Percentiles rank a stretch among this genome's conserved stretches.
These are phyloP conservation scores for Zoanthus sociatus DNA, from an alignment of 92 coral and sea anemone genomes.

Conservation along the genomic window DNA sequence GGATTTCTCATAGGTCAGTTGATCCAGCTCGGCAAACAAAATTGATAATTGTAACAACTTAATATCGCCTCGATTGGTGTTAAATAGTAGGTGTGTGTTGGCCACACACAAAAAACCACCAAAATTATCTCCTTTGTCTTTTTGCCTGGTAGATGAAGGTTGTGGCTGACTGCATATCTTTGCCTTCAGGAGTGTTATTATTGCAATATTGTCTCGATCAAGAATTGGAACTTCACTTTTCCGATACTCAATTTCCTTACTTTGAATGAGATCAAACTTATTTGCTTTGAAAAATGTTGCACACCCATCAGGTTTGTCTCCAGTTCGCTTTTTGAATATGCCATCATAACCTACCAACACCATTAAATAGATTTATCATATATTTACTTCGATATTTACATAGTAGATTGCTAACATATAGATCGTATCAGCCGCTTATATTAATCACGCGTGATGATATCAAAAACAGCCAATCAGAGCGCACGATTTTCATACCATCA, in stretches of 20 bases:
- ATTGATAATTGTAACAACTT: slow-evolving; percentile 87
- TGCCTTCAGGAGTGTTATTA: slow-evolving; percentile 75
- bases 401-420: no score
- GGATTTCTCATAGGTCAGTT: slow-evolving; percentile 52
- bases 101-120: slow-evolving; percentile 73
- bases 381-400: no score
- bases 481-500: no score
- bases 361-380: not conserved
- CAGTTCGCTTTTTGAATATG: slow-evolving; percentile 88
- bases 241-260: slow-evolving; percentile 66
- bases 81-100: slow-evolving; percentile 93
- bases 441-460: no score
- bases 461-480: no score
- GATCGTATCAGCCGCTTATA: no score
- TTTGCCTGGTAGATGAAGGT: slow-evolving; percentile 14
- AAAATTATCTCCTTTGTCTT: slow-evolving; percentile 36
- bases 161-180: slow-evolving; percentile 13
- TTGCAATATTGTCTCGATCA: slow-evolving; percentile 91
- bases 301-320: slow-evolving; percentile 94
- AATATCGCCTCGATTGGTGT: slow-evolving; percentile 93
- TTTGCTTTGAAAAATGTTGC: slow-evolving; percentile 83
- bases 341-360: slow-evolving; percentile 74
- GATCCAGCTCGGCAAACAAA: slow-evolving; percentile 86
- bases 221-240: slow-evolving; percentile 73
- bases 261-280: slow-evolving; percentile 73